A percentile compares a stretch with the other conserved stretches of the same genome.
Evolutionary conservation across 1,140 invertebrate species (phyloP).

Genomic region (Metaphire vulgaris): DNA sequence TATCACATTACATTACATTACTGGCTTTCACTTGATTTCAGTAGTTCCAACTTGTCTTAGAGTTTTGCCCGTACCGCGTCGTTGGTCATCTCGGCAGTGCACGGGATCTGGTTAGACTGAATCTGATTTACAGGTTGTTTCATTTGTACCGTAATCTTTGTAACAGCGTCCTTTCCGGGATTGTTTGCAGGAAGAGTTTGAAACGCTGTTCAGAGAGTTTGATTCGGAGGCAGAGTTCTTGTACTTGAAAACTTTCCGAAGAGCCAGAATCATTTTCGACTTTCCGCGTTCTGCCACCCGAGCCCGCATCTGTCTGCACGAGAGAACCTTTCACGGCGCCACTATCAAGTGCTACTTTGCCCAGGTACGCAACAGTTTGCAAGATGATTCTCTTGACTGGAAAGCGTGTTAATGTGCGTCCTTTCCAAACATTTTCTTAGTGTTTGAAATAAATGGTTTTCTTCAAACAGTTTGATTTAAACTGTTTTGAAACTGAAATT

Average conservation of each 20-base stretch:
- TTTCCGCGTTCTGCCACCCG: constrained; percentile 70
- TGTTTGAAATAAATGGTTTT: background rate
- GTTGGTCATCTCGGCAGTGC: too few species aligned
- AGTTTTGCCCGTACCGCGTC: too few species aligned
- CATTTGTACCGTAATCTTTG: too few species aligned
- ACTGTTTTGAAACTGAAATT: background rate
- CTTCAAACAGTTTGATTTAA: background rate
- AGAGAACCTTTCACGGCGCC: constrained; percentile 71
- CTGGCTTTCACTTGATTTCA: too few species aligned
- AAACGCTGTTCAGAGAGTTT: constrained; percentile 73
- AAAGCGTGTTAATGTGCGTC: background rate
- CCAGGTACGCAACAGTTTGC: constrained; percentile 1
- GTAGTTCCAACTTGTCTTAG: too few species aligned
- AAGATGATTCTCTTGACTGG: background rate
- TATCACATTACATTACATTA: too few species aligned
- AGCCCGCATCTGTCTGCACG: constrained; percentile 78
- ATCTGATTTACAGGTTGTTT: too few species aligned
- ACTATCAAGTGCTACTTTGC: constrained; percentile 24
- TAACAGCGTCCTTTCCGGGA: too few species aligned
- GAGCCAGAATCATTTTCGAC: constrained; percentile 81
- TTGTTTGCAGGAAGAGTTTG: constrained; percentile 55
- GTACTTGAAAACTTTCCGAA: constrained; percentile 85
- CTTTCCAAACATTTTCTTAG: background rate
- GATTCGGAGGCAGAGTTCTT: constrained; percentile 74
- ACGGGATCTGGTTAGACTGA: too few species aligned